A percentile compares a stretch with the other conserved stretches of the same genome.
These are phyloP conservation scores for Erebia aethiops DNA, from an alignment of 2,888 invertebrate species.

Conservation along the genomic window DNA sequence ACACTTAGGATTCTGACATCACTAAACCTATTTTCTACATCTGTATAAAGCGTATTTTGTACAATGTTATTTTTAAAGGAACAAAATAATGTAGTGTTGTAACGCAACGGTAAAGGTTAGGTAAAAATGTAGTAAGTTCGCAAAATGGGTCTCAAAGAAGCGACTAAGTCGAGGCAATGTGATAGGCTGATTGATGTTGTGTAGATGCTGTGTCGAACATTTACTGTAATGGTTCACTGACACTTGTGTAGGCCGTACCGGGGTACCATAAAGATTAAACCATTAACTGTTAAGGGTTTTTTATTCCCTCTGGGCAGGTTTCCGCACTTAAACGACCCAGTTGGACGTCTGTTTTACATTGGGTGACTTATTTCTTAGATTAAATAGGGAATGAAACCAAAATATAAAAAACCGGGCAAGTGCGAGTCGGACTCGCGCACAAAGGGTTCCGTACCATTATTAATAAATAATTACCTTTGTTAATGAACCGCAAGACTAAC, in stretches of 20 bases:
- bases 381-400: too few species aligned
- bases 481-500: too few species aligned
- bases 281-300: neutral
- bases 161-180: slow-evolving; percentile 60
- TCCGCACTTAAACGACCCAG: too few species aligned
- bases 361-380: too few species aligned
- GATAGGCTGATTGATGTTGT: slow-evolving; percentile 47
- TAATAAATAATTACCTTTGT: too few species aligned
- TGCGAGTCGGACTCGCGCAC: too few species aligned
- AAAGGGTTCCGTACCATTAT: too few species aligned
- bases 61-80: slow-evolving; percentile 27
- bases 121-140: slow-evolving; percentile 46
- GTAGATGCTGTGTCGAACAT: slow-evolving; percentile 39
- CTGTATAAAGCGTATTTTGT: slow-evolving; percentile 34
- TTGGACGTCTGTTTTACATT: too few species aligned
- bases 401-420: too few species aligned
- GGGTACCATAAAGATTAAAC: neutral
- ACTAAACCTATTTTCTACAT: neutral
- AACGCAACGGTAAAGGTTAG: slow-evolving; percentile 31
- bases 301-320: too few species aligned
- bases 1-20: neutral
- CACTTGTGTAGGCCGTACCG: slow-evolving; percentile 8
- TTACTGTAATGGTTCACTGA: slow-evolving; percentile 25
- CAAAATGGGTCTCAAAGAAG: slow-evolving; percentile 67
- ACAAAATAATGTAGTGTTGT: slow-evolving; percentile 21